Percentiles rank a stretch among this genome's conserved stretches.
phyloP scores from a whole-genome alignment of 2,888 invertebrate genomes.

The Athalia circularis region DNA sequence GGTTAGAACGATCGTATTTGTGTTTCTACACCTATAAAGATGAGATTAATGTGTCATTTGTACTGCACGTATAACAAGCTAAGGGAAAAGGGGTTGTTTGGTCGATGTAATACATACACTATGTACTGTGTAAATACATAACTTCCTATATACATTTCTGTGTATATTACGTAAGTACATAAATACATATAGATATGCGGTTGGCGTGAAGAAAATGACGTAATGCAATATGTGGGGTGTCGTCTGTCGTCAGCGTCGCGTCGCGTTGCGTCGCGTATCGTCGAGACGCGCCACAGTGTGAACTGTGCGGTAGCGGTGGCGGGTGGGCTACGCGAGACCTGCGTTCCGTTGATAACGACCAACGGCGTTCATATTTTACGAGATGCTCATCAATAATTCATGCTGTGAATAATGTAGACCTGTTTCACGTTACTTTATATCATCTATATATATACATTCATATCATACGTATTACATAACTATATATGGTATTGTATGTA shows the following conservation, averaged over 20 bases:
- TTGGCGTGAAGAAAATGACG: constrained; percentile 48
- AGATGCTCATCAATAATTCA: constrained; percentile 73
- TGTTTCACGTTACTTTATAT: constrained; percentile 71
- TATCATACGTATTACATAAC: neutral
- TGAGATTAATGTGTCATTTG: constrained; percentile 1
- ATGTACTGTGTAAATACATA: too few relatives aligned
- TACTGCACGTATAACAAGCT: neutral
- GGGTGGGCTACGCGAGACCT: constrained; percentile 39
- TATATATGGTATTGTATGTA: too few relatives aligned
- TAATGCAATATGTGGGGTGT: constrained; percentile 62
- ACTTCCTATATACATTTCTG: too few relatives aligned
- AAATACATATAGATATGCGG: neutral
- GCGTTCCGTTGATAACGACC: constrained; percentile 71
- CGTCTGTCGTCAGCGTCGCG: constrained; percentile 55
- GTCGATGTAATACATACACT: too few relatives aligned
- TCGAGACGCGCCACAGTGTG: constrained; percentile 47
- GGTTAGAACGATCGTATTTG: neutral
- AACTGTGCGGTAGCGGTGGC: neutral
- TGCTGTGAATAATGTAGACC: constrained; percentile 72
- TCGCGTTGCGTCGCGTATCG: constrained; percentile 26
- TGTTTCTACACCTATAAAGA: too few relatives aligned
- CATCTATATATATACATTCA: constrained; percentile 18
- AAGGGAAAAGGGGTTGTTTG: too few relatives aligned
- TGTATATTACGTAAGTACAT: neutral
- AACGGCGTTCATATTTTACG: constrained; percentile 72